These are phyloP conservation scores for Balanococcus diminutus DNA, from an alignment of 2,888 invertebrate species.

Conservation along the genomic window DNA sequence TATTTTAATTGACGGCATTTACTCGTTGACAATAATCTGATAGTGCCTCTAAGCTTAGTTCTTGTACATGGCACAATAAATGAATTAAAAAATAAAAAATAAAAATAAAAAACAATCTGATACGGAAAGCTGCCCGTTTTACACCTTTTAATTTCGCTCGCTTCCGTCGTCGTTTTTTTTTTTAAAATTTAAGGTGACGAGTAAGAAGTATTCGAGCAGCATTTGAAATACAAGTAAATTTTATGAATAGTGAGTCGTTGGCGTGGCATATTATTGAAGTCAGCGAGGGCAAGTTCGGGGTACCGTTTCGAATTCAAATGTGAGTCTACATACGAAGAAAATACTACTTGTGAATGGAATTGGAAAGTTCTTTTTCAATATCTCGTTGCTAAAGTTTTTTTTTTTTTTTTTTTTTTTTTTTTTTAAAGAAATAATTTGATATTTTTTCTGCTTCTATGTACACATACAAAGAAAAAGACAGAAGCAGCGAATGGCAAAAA, in stretches of 20 bases:
- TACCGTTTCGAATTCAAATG: slow-evolving; percentile 16
- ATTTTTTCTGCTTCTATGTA: background rate
- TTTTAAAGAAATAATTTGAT: slow-evolving; percentile 16
- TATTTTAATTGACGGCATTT: slow-evolving; percentile 32
- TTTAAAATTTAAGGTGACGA: background rate
- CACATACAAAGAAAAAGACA: background rate
- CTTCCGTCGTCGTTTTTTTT: background rate
- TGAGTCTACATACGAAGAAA: slow-evolving; percentile 8
- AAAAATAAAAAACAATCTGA: too few species aligned
- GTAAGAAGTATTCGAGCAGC: background rate
- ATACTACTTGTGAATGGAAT: slow-evolving; percentile 27
- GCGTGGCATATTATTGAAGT: background rate
- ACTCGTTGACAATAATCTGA: background rate
- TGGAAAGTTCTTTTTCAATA: slow-evolving; percentile 4
- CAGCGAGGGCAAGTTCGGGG: background rate
- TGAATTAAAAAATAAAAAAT: too few species aligned
- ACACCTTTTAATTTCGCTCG: background rate
- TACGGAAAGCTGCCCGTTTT: background rate
- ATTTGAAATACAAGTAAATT: slow-evolving; percentile 10
- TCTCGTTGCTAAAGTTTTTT: slow-evolving; percentile 8
- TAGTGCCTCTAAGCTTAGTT: too few species aligned
- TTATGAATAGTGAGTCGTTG: background rate
- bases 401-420: too few species aligned
- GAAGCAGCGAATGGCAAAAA: background rate
- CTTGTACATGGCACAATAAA: too few species aligned